Evolutionary conservation across 2,113 vertebrate genomes (phyloP), one percentile per base, ranked within the genome.

Genomic region (Cyprinodon variegatus): DNA sequence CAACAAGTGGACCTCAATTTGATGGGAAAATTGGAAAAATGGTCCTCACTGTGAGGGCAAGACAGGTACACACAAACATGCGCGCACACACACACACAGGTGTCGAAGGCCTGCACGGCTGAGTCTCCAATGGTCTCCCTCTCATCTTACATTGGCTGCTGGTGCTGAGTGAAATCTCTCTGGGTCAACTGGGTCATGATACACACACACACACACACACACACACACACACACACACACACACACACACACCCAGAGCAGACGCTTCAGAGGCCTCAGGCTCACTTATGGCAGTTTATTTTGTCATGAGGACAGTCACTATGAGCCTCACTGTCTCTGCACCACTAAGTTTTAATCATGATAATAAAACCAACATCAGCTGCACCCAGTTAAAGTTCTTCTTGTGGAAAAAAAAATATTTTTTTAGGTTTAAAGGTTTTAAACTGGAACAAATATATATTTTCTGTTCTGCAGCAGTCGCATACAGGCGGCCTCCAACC

Each of bases 121-220:
- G n/a, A 69, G n/a, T 20, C 65, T 65, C 78, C 78, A 46, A 73
- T 64, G 69, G 72, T 67, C 71, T 72, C 46, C n/a, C 4, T 72
- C 76, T 86, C 72, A 9, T 61, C 67, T 85, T 83, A 77, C 50
- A 81, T 82, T 74, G 3, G 40, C 41, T 45, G 0, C 61, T 70
- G 59, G 63, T 71, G 76, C 69, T 57, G 76, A 85, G 48, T 74
- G 83, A 84, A 41, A 20, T 57, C 36, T 82, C 69, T 59, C 53
- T 68, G 45, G 4, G 50, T 82, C 79, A 60, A 75, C 82, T 76
- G 72, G 66, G 13, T 62, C 53, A 37, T 43, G n/a, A 61, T 36
- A 38, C 14, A 11, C 70, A 60, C 62, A 76, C 41, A 36, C 40
- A 61, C 40, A 38, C 14, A 65, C 39, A 11, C 70, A 60, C 62